Evolutionary conservation across 2,888 invertebrate genomes (phyloP).

Genomic region (Mellilla xanthometata): DNA sequence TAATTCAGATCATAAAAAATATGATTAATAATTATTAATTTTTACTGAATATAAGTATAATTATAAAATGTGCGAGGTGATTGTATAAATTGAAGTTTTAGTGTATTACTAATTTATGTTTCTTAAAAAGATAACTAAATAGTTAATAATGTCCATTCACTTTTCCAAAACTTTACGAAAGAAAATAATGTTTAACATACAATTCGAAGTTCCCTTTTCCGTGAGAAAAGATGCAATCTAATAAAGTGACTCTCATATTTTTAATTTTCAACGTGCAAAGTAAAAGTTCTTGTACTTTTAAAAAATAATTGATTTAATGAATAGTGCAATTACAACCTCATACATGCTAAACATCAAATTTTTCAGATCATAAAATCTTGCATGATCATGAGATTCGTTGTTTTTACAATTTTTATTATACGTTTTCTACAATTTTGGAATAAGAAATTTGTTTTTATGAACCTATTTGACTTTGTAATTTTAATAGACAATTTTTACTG

Average conservation of each 20-base stretch:
- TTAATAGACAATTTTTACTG: too few relatives aligned
- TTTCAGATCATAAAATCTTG: constrained; percentile 12
- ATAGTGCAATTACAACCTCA: constrained; percentile 1
- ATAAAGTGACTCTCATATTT: constrained; percentile 1
- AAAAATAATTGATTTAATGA: constrained; percentile 13
- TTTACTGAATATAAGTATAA: too few relatives aligned
- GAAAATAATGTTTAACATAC: too few relatives aligned
- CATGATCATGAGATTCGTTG: constrained; percentile 21
- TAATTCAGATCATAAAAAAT: too few relatives aligned
- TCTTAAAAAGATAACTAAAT: too few relatives aligned
- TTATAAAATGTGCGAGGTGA: too few relatives aligned
- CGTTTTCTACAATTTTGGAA: neutral
- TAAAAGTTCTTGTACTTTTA: constrained; percentile 2
- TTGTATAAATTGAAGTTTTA: too few relatives aligned
- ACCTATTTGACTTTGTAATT: constrained; percentile 1
- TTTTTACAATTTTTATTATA: neutral
- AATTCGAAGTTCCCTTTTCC: neutral
- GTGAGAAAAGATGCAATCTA: neutral
- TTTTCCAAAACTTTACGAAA: too few relatives aligned
- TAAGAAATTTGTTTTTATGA: neutral
- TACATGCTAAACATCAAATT: constrained; percentile 10
- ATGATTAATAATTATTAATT: too few relatives aligned
- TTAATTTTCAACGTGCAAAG: neutral
- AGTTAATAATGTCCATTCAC: too few relatives aligned
- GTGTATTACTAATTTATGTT: too few relatives aligned